Evolutionary conservation across 2,797 vertebrate genomes (phyloP), one percentile per base, ranked within the genome.

Genomic region (Darevskia nairensis): DNA sequence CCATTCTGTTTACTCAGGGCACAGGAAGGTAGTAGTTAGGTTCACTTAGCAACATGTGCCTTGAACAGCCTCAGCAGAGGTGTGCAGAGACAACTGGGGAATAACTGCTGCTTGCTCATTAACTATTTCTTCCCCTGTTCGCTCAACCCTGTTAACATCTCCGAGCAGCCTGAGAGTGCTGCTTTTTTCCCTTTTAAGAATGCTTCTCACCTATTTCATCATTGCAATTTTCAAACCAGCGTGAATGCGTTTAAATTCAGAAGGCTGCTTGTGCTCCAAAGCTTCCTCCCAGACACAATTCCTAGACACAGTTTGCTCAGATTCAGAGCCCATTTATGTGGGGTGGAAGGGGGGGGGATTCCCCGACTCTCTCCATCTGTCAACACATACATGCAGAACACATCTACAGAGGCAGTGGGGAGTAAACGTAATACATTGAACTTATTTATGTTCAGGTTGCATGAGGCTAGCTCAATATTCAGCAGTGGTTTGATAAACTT

Each of bases 41-140:
- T 94, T 93, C 94, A 92, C 96, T 89, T 97, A 95, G 97, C 97
- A 97, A 97, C 97, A 50, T 95, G 95, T 95, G 94, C 95, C 95
- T 91, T 76, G 94, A 95, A 95, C 71, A 55, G 89, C 89, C 84
- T 72, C 89, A 8, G 88, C 95, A 61, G 94, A 87, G 94, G 91
- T 91, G 82, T 6, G 66, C 94, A 94, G 94, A 91, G 92, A 96
- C 97, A 96, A 96, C 95, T 92, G 94, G 96, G 97, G 96, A 97
- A 96, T 95, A 93, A 86, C 78, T 32, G 85, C 96, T 29, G 0
- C 88, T 86, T 11, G 29, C 94, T 97, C 94, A 80, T 95, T 95
- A 96, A 92, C 71, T 80, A 90, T 91, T 77, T 0, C 35, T 55
- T 72, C 74, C 46, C 8, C 72, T 64, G 66, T 21, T 55, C 7